A percentile compares a stretch with the other conserved stretches of the same genome.
Evolutionary conservation across 2,113 vertebrate species (phyloP).

Genomic region (Acanthisitta chloris): DNA sequence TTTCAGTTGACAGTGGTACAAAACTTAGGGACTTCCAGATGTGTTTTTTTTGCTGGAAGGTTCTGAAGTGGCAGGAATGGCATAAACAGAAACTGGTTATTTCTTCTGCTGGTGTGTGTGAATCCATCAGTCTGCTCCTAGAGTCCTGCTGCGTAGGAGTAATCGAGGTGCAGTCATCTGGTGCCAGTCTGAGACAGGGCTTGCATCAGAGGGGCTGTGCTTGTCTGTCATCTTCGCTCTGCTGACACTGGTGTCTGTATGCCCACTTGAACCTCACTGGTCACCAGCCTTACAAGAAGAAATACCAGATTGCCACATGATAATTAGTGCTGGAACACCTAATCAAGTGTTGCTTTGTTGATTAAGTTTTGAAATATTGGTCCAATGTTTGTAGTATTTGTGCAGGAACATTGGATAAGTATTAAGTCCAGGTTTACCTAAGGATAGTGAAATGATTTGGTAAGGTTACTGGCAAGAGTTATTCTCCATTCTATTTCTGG

Average conservation of each 20-base stretch:
- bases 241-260: neutral
- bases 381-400: neutral
- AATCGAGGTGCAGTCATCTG: neutral
- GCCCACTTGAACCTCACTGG: neutral
- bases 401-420: neutral
- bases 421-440: neutral
- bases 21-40: neutral
- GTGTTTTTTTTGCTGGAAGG: fast-evolving
- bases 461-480: neutral
- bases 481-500: neutral
- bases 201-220: neutral
- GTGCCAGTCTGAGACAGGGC: neutral
- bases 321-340: neutral
- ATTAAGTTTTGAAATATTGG: neutral
- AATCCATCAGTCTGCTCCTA: neutral
- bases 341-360: neutral
- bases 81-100: neutral
- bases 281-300: neutral
- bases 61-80: neutral
- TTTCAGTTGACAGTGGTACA: neutral
- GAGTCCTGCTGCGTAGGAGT: neutral
- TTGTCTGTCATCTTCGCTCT: neutral
- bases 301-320: neutral
- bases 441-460: neutral
- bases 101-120: neutral